phyloP scores from a whole-genome alignment of 2,888 invertebrate genomes.

The Ecliptopera silaceata region DNA sequence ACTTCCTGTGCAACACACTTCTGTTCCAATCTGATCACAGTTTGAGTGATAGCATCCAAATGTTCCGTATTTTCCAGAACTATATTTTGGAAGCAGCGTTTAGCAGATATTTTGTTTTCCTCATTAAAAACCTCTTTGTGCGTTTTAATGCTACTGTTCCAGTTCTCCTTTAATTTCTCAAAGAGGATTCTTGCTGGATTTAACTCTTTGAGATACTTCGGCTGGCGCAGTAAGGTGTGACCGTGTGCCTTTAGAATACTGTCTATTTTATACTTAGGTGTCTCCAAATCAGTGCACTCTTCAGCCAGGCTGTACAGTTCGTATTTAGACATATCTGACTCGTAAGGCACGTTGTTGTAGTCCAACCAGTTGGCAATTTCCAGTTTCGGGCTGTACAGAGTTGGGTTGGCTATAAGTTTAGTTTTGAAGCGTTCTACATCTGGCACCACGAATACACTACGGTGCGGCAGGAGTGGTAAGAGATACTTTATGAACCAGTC shows the following conservation, averaged over 20 bases:
- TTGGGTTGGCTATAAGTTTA: conserved; percentile 31
- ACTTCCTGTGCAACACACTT: conserved; percentile 25
- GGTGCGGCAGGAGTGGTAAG: conserved; percentile 26
- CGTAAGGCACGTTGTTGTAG: conserved; percentile 37
- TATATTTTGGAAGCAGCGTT: neutral
- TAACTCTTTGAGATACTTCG: conserved; percentile 36
- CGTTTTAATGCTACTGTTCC: neutral
- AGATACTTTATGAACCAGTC: conserved; percentile 38
- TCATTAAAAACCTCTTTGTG: neutral
- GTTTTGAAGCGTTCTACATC: conserved; percentile 32
- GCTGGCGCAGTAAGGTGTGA: conserved; percentile 43
- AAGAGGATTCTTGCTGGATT: conserved; percentile 28
- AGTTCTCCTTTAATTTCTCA: neutral
- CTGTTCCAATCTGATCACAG: conserved; percentile 1
- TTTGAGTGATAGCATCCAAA: neutral
- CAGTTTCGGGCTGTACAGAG: conserved; percentile 27
- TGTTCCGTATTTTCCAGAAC: neutral
- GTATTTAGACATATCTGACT: conserved; percentile 37
- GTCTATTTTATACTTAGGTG: conserved; percentile 33
- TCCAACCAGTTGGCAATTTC: conserved; percentile 48
- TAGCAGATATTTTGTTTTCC: neutral
- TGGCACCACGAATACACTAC: conserved; percentile 42
- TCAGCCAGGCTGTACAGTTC: conserved; percentile 46
- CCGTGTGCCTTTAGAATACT: conserved; percentile 34
- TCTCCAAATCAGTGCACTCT: conserved; percentile 37